Evolutionary conservation across 2,113 vertebrate species (phyloP).

Genomic region (Callionymus lyra): DNA sequence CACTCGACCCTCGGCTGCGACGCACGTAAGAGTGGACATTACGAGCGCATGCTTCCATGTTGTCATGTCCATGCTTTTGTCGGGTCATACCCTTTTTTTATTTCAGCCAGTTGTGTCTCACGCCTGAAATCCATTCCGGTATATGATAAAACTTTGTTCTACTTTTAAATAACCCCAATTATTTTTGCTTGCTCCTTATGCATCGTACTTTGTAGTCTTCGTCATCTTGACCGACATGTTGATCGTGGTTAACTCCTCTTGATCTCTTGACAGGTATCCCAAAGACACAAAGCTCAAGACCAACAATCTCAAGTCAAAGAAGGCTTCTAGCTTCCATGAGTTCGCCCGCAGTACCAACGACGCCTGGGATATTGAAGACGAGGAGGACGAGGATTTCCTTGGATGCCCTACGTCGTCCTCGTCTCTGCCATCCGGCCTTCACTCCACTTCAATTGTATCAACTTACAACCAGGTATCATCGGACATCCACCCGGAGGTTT

Average conservation of each 20-base stretch:
- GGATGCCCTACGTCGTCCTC: conserved; percentile 12
- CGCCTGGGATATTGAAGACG: conserved; percentile 90
- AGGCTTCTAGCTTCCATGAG: conserved; percentile 87
- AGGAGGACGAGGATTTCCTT: conserved; percentile 73
- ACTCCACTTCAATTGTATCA: conserved; percentile 49
- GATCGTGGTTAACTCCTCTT: not conserved
- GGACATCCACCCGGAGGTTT: too few relatives aligned
- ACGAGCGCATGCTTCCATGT: conserved; percentile 21
- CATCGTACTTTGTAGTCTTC: not conserved
- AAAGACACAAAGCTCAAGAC: conserved; percentile 78
- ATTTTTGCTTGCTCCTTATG: conserved; percentile 3
- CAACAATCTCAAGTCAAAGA: conserved; percentile 78
- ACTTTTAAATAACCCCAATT: not conserved
- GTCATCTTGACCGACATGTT: not conserved
- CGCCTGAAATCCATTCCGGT: conserved; percentile 2
- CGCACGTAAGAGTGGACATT: conserved; percentile 75
- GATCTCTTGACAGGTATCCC: conserved; percentile 65
- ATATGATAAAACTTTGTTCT: not conserved
- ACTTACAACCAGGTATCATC: conserved; percentile 50
- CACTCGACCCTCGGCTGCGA: conserved; percentile 80
- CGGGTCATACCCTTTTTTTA: not conserved
- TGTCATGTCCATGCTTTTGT: conserved; percentile 6
- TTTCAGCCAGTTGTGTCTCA: not conserved
- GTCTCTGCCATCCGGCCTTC: conserved; percentile 45
- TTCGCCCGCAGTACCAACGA: conserved; percentile 91